Evolutionary conservation across 2,888 invertebrate species (phyloP), one percentile per base, ranked within the genome.

Genomic region (Craniophora ligustri): DNA sequence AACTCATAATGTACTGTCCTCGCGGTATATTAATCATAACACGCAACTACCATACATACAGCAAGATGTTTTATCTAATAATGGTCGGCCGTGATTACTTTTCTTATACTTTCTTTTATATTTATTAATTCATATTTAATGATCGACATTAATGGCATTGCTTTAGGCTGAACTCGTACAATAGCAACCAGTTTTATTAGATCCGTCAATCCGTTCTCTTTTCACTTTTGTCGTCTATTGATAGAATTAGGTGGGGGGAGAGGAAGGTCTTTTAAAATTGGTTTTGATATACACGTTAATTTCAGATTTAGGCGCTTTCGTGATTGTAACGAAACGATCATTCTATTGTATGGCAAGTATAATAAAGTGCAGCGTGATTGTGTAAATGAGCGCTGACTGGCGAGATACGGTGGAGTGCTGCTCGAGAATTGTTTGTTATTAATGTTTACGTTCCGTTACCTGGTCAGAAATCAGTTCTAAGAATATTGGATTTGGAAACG

Each of bases 71-170:
- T 89, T 89, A 91, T 89, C 87, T 89, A 89, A 90, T 91, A 91
- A 90, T 87, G 84, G 86, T 80, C 79, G 82, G 72, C 78, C 73
- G 76, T 89, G 90, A 91, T 91, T 91, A 83, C 91, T 88, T 90
- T 89, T 91, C 89, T 91, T 91, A 68, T 85, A 84, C 87, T 90
- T 91, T 91, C 90, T 89, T 91, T 91, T 86, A 88, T 89, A 91
- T 91, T 92, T 91, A 92, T 92, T n/a, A 92, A 92, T 92, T 91
- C 88, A 91, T 91, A 91, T 92, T 92, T 92, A 92, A 92, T 92
- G 91, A 92, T 92, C 89, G 86, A 88, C 91, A 87, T 89, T 92
- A 91, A 92, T 90, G 90, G 87, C 83, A 85, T 82, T 86, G 88
- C 87, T 89, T 90, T 86, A 82, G 86, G 86, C 86, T 78, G 71